Base-by-base conservation (phyloP, 2,888 invertebrate species). In the Mythimna impura region DNA sequence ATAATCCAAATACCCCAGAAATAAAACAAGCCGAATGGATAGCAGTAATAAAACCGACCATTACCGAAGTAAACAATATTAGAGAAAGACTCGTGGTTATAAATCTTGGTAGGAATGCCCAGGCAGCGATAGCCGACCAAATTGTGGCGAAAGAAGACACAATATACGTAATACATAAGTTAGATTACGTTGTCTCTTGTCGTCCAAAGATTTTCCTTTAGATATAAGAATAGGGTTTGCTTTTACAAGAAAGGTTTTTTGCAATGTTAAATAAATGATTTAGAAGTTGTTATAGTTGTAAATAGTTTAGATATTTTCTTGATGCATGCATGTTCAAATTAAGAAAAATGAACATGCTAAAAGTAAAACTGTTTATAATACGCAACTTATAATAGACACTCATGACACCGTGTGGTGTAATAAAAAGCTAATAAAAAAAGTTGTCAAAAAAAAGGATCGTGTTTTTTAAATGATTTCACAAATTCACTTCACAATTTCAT, bases 61-160 rank as follows among this genome's bases (percentile, higher is more conserved):
- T 93, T 94, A 94, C 93, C 85, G 89, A 92, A 95, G 94, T 94
- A 94, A 95, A 95, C 95, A 95, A 94, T 95, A 95, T 95, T 94
- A 95, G 91, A 90, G 90, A 92, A 91, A 90, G 91, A 94, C 90
- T 92, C 93, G 85, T 89, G 84, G 90, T 89, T 87, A 93, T 95
- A 95, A 95, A 96, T 96, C 93, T 91, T 86, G 78, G 85, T 83
- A 87, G 89, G 91, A 94, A 94, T 93, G 93, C 91, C 91, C 89
- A 87, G 87, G 88, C 89, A 87, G 91, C 92, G 93, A 93, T 92
- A 91, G 91, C 91, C 85, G 87, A 90, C 93, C 91, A 91, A 94
- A 94, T 92, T 93, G 93, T 91, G 92, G 92, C 87, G 87, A 91
- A 91, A 90, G 88, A 87, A 88, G 89, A 70, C 84, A 89, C 89